Evolutionary conservation across 92 coral and sea anemone species (phyloP), one percentile per base, ranked within the genome.

Genomic region (Actinernus sp.): DNA sequence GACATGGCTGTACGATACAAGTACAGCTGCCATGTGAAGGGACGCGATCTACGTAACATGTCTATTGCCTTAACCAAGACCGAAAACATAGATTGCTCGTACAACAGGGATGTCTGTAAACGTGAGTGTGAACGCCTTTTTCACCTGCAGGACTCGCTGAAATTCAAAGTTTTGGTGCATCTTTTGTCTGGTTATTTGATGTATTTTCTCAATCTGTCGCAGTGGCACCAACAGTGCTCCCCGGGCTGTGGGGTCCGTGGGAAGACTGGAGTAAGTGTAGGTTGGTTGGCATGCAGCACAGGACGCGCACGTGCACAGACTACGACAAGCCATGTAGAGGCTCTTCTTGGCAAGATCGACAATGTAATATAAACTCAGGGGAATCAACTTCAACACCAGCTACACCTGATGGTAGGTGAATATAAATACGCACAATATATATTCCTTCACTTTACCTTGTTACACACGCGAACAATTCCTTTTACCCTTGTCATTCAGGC

Each of bases 1-100:
- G 63, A 86, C 79, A 45, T 61, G 40, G 97, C 89, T n/a, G 58
- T 81, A 13, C 72, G 73, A 44, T 62, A 61, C 26, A 58, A 37
- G 43, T 70, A 87, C 71, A 71, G 60, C 4, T 86, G 89, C 24
- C 49, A 58, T 40, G 89, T 86, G 2, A 48, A 3, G 24, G 70
- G 89, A 27, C 68, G 55, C 49, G 61, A 81, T 46, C 32, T 86
- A 29, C 26, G 66, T 0, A 74, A 65, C 57, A 22, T 81, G 34
- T 60, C 28, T 13, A 20, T 86, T 29, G 64, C 50, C 26, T 22
- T 89, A 40, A 48, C 68, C 39, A 47, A 23, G 47, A 90, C 78
- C 48, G 73, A 68, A 26, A 52, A 83, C 14, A 58, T 86, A 13
- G 80, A 90, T 59, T 90, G 97, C 49, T 52, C 39, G 47, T 31